A percentile compares a stretch with the other conserved stretches of the same genome.
phyloP scores from a whole-genome alignment of 2,888 invertebrate genomes.

The Pristionchus japonicus region DNA sequence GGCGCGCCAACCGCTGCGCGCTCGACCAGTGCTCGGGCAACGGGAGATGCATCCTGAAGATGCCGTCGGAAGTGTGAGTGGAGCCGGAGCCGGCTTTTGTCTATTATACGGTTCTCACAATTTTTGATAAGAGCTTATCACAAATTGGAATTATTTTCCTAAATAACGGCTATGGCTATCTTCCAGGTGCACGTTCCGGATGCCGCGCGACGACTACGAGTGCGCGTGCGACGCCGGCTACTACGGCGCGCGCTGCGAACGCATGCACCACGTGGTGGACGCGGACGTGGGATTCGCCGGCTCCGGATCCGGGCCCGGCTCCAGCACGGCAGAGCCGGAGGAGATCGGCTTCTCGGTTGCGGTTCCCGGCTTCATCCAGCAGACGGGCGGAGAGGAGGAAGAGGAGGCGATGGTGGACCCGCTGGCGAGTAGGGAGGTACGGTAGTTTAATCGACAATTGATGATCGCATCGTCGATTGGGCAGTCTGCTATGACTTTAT shows the following conservation, averaged over 20 bases:
- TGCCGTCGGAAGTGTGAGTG: constrained; percentile 24
- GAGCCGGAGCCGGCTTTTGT: not conserved
- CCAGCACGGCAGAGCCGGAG: constrained; percentile 9
- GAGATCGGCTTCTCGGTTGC: not conserved
- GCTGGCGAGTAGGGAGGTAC: constrained; percentile 27
- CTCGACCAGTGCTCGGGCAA: constrained; percentile 41
- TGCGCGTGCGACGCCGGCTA: constrained; percentile 36
- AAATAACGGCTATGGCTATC: not conserved
- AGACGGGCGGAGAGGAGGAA: not conserved
- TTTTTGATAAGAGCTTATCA: not conserved
- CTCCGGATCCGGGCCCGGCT: not conserved
- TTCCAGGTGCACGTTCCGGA: constrained; percentile 44
- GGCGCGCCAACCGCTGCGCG: constrained; percentile 44
- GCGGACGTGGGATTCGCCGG: not conserved
- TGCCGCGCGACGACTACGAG: constrained; percentile 22
- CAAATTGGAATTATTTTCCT: not conserved
- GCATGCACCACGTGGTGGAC: constrained; percentile 23
- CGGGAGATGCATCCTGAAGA: constrained; percentile 39
- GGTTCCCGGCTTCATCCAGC: constrained; percentile 2
- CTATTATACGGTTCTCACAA: too few relatives aligned
- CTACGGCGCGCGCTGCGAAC: constrained; percentile 36
- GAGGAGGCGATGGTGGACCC: not conserved
- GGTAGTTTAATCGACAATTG: not conserved
- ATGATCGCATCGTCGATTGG: not conserved
- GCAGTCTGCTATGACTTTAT: too few relatives aligned